These are phyloP conservation scores for Aselliscus stoliczkanus DNA, from an alignment of 2,797 vertebrate genomes.

Conservation along the genomic window DNA sequence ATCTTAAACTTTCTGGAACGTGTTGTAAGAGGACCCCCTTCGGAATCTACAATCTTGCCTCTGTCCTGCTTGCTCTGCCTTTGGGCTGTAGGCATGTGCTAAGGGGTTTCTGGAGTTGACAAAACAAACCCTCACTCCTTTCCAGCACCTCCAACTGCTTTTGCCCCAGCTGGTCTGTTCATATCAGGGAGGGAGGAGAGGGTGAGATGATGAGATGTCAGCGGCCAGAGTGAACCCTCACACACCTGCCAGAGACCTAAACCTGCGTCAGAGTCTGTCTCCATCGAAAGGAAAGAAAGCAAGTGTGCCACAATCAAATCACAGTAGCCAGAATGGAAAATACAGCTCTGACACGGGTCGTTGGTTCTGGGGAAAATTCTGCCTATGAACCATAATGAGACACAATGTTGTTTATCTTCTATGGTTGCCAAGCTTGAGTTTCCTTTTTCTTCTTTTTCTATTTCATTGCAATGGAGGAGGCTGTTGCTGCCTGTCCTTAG, in stretches of 20 bases:
- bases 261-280: constrained; percentile 36
- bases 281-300: constrained; percentile 56
- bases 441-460: neutral
- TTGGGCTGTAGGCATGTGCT: neutral
- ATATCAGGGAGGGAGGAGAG: too few species aligned
- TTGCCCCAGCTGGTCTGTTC: neutral
- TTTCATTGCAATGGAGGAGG: neutral
- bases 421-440: neutral
- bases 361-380: constrained; percentile 64
- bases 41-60: neutral
- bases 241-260: constrained; percentile 48
- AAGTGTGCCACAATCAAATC: constrained; percentile 23
- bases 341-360: neutral
- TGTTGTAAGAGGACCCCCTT: neutral
- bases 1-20: neutral
- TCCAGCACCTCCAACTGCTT: neutral
- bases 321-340: constrained; percentile 59
- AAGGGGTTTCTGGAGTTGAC: neutral
- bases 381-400: constrained; percentile 39
- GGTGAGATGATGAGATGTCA: neutral
- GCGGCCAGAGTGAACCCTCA: constrained; percentile 10
- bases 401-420: neutral
- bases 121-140: neutral
- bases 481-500: neutral
- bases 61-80: neutral